These are phyloP conservation scores for Cordylochernes scorpioides DNA, from an alignment of 2,888 invertebrate species.

Conservation along the genomic window DNA sequence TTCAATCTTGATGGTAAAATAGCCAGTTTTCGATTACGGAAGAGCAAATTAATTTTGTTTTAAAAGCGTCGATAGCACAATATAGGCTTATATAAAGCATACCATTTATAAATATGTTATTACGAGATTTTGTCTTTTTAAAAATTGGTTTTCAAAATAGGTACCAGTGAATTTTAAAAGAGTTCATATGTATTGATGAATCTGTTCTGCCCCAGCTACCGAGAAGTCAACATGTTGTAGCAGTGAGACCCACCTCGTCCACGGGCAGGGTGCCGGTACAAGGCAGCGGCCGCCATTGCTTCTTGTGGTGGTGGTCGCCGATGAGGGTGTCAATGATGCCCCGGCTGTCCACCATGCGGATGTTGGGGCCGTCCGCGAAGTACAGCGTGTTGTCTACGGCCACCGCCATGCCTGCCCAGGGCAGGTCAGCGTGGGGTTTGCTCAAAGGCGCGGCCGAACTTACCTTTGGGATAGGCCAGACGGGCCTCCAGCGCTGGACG, in stretches of 20 bases:
- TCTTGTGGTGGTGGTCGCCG: constrained; percentile 20
- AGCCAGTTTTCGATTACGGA: no score
- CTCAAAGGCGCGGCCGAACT: background rate
- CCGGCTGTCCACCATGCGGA: constrained; percentile 68
- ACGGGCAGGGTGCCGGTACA: constrained; percentile 55
- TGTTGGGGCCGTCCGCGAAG: constrained; percentile 84
- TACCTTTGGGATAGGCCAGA: constrained; percentile 76
- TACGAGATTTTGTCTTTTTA: no score
- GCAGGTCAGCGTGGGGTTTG: background rate
- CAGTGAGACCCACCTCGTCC: constrained; percentile 39
- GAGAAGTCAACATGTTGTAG: no score
- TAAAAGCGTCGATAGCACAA: no score
- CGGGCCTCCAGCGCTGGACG: constrained; percentile 73
- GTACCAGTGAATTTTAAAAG: no score
- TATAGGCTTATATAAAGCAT: no score
- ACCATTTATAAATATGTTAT: no score
- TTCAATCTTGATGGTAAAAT: no score
- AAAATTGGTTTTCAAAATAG: no score
- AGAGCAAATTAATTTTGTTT: no score
- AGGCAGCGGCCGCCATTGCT: constrained; percentile 43
- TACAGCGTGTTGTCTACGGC: constrained; percentile 49
- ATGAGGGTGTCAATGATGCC: constrained; percentile 55
- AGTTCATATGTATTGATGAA: no score
- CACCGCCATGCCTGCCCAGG: constrained; percentile 41
- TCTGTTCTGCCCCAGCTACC: no score